A percentile compares a stretch with the other conserved stretches of the same genome.
These are phyloP conservation scores for Drosophila littoralis DNA, from an alignment of 1,140 invertebrate genomes.

Conservation along the genomic window DNA sequence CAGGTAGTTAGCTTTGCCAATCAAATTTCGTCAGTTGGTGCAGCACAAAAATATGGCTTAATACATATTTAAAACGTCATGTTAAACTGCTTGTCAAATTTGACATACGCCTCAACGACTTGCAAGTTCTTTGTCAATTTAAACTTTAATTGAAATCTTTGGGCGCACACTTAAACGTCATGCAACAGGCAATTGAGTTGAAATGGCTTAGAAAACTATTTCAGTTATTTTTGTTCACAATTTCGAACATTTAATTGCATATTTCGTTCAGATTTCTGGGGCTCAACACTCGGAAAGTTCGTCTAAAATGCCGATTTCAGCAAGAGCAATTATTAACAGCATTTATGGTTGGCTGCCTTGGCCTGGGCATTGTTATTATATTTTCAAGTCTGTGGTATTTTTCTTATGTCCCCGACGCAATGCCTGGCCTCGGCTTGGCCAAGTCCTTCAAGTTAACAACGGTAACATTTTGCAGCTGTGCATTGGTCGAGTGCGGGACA, in stretches of 20 bases:
- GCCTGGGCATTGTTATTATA: slow-evolving; percentile 47
- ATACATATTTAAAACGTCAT: not conserved
- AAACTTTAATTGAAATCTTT: slow-evolving; percentile 12
- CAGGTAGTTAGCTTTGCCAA: not conserved
- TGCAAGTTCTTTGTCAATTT: not conserved
- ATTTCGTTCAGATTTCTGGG: slow-evolving; percentile 3
- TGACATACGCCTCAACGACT: not conserved
- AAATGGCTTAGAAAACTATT: slow-evolving; percentile 2
- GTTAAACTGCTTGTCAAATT: not conserved
- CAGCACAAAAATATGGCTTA: not conserved
- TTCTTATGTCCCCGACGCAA: not conserved
- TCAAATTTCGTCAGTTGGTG: not conserved
- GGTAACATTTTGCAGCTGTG: slow-evolving; percentile 15
- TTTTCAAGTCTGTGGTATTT: slow-evolving; percentile 18
- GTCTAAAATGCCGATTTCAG: slow-evolving; percentile 11
- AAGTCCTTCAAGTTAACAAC: slow-evolving; percentile 40
- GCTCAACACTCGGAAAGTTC: not conserved
- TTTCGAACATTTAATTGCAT: slow-evolving; percentile 9
- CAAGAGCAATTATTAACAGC: slow-evolving; percentile 69
- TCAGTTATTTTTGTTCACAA: not conserved
- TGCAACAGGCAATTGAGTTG: not conserved
- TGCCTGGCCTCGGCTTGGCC: slow-evolving; percentile 1
- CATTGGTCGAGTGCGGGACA: slow-evolving; percentile 8
- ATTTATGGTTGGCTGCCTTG: slow-evolving; percentile 55
- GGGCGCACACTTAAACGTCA: not conserved